These are phyloP conservation scores for Aratinga solstitialis DNA, from an alignment of 2,797 vertebrate genomes.

Conservation along the genomic window DNA sequence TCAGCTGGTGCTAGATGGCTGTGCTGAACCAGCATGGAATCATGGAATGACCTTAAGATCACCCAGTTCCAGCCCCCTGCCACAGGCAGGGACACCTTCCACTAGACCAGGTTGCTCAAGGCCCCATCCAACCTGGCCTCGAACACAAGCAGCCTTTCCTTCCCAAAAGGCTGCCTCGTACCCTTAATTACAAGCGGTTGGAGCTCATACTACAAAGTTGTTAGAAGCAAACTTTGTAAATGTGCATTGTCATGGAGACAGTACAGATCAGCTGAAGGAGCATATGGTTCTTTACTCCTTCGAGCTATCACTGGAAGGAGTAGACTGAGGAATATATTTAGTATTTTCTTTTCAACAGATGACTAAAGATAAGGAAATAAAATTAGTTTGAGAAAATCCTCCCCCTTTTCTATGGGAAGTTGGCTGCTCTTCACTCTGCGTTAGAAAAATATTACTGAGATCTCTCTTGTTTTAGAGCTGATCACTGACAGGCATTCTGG, in stretches of 20 bases:
- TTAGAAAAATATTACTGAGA: constrained; percentile 45
- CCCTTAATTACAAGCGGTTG: neutral
- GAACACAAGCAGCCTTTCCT: neutral
- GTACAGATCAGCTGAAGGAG: constrained; percentile 62
- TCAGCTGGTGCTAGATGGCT: neutral
- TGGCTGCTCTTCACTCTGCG: constrained; percentile 50
- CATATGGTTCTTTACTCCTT: constrained; percentile 72
- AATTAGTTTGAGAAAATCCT: constrained; percentile 66
- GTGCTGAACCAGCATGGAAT: rapidly evolving
- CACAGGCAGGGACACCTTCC: neutral
- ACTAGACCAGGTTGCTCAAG: neutral
- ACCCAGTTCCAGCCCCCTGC: neutral
- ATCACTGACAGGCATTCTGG: neutral
- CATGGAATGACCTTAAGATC: neutral
- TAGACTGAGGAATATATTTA: constrained; percentile 65
- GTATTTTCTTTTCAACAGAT: constrained; percentile 61
- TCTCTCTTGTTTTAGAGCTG: constrained; percentile 20
- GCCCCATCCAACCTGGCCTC: neutral
- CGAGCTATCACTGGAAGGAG: constrained; percentile 67
- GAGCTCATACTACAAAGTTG: constrained; percentile 29
- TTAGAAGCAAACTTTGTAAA: constrained; percentile 56
- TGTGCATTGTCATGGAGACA: constrained; percentile 71
- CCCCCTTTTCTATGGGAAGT: constrained; percentile 54
- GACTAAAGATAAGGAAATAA: constrained; percentile 69
- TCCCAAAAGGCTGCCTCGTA: neutral